Conservation (phyloP, 2,113 vertebrate species). For the Charadrius vociferus region DNA sequence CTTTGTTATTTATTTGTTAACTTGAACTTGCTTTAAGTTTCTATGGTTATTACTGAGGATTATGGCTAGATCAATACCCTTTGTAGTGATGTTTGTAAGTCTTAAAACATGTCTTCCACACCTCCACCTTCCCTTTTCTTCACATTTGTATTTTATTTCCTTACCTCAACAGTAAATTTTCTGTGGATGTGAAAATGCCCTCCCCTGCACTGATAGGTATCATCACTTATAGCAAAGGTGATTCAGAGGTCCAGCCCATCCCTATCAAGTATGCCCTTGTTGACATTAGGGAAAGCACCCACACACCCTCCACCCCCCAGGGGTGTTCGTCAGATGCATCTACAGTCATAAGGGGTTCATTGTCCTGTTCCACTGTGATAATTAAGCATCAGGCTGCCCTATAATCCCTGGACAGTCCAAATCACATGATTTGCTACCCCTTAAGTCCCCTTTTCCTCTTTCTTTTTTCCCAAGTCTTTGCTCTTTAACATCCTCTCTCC, state of each 20-base stretch:
- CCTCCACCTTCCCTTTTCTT: not conserved
- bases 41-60: not conserved
- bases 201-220: not conserved
- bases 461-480: not conserved
- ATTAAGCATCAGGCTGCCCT: not conserved
- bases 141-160: not conserved
- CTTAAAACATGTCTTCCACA: not conserved
- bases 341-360: not conserved
- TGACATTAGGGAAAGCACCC: not conserved
- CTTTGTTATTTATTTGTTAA: slow-evolving; percentile 2
- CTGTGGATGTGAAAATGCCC: not conserved
- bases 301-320: fast-evolving
- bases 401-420: not conserved
- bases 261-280: not conserved
- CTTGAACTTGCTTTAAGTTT: not conserved
- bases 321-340: not conserved
- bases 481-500: not conserved
- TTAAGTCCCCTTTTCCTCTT: not conserved
- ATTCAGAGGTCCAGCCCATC: not conserved
- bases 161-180: not conserved
- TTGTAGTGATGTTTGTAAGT: not conserved
- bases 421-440: not conserved
- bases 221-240: not conserved
- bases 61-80: not conserved
- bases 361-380: not conserved